These are phyloP conservation scores for Amblyornis subalaris DNA, from an alignment of 2,113 vertebrate genomes.

Conservation along the genomic window DNA sequence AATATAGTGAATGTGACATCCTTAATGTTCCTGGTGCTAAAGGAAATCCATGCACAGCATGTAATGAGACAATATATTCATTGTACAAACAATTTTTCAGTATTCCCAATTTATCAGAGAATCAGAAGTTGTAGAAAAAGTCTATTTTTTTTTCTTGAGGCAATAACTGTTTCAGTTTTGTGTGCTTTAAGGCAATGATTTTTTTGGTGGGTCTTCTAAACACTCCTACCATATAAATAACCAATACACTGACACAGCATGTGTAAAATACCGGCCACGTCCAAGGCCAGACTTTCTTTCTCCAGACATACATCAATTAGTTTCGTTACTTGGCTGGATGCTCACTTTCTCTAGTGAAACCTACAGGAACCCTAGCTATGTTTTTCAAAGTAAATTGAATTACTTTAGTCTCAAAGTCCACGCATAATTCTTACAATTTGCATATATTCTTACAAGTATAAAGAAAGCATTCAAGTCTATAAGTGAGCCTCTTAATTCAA, in stretches of 20 bases:
- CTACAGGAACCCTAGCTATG: not conserved
- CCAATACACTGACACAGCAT: rapidly evolving
- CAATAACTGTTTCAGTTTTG: not conserved
- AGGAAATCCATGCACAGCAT: not conserved
- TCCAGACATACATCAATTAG: not conserved
- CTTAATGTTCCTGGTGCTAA: not conserved
- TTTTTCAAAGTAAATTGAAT: not conserved
- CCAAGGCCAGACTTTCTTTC: not conserved
- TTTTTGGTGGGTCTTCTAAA: not conserved
- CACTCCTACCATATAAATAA: not conserved
- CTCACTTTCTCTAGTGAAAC: not conserved
- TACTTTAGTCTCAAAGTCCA: not conserved
- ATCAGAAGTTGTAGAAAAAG: not conserved
- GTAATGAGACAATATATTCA: not conserved
- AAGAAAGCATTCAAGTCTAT: not conserved
- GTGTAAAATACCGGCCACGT: not conserved
- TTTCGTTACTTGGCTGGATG: not conserved
- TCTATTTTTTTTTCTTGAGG: not conserved
- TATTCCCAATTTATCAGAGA: not conserved
- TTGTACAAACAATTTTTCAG: not conserved
- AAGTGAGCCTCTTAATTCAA: not conserved
- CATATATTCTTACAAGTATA: not conserved
- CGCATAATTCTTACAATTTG: not conserved
- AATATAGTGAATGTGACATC: not conserved
- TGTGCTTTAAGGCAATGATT: not conserved